Percentiles rank a stretch among this genome's conserved stretches.
These are phyloP conservation scores for Oncopeltus fasciatus DNA, from an alignment of 1,140 invertebrate genomes.

Conservation along the genomic window DNA sequence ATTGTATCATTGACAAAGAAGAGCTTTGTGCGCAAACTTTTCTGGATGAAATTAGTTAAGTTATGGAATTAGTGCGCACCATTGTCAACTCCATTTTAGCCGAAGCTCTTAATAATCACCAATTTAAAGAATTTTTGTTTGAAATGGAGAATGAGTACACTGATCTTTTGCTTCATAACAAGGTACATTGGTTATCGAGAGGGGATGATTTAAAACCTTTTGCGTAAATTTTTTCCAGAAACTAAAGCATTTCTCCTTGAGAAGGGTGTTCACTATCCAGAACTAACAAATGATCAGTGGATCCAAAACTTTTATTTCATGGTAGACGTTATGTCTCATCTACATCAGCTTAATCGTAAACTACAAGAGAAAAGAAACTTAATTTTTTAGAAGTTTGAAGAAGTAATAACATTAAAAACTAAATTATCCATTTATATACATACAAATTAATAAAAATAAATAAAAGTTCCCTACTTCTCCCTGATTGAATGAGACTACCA, in stretches of 20 bases:
- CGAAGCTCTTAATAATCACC: conserved; percentile 26
- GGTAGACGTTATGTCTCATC: conserved; percentile 25
- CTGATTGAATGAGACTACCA: too few species aligned
- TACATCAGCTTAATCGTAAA: conserved; percentile 28
- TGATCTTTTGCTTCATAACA: conserved; percentile 25
- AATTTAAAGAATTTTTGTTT: conserved; percentile 26
- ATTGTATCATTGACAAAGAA: conserved; percentile 27
- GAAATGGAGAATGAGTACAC: conserved; percentile 26
- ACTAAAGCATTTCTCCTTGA: conserved; percentile 26
- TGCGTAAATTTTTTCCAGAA: conserved; percentile 23
- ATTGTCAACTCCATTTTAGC: conserved; percentile 25
- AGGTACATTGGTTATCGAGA: conserved; percentile 24
- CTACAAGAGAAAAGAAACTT: conserved; percentile 25
- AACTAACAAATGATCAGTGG: conserved; percentile 26
- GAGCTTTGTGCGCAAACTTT: conserved; percentile 27
- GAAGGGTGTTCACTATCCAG: conserved; percentile 25
- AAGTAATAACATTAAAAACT: conserved; percentile 15
- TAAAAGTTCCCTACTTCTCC: too few species aligned
- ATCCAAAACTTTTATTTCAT: conserved; percentile 27
- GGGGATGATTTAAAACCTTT: conserved; percentile 24
- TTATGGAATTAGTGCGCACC: conserved; percentile 25
- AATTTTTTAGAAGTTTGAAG: conserved; percentile 19
- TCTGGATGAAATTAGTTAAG: conserved; percentile 24
- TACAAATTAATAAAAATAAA: too few species aligned
- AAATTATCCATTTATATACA: conserved; percentile 17